Base-by-base conservation (phyloP, 2,888 invertebrate species). In the Priocnemis perturbator region DNA sequence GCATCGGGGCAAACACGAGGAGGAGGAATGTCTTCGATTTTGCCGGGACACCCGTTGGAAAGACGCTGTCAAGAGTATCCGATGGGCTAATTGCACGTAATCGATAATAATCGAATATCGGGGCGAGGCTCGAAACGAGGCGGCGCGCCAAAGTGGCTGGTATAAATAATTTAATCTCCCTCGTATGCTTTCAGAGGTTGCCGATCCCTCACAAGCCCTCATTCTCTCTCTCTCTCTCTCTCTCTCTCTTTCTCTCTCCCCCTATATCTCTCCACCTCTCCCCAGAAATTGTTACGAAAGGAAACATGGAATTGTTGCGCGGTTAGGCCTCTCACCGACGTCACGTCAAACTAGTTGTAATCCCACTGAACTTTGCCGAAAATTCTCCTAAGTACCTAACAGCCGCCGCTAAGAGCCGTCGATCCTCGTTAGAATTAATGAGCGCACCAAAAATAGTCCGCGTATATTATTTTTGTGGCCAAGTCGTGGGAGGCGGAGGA, bases 81-180 rank as follows among this genome's bases (percentile, higher is more conserved):
- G 17, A 50, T 14, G 17, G 50, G 17, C 65, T 79, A 81, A 82
- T 79, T 69, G 77, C 73, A 56, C 69, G 72, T 75, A 76, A 82
- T 82, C 81, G 81, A 77, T 82, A 76, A 79, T 81, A 78, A 83
- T 83, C 70, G 76, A 79, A 77, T 77, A 62, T 62, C 69, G 64
- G 61, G 70, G 62, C 72, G 47, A 48, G 59, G 64, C 68, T 69
- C 55, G 71, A 69, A 75, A 74, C 73, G 58, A 71, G 60, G 67
- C 71, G 67, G 73, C 64, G 64, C 70, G 72, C 77, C 72, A 74
- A 81, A 81, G 77, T 76, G 73, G 65, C 52, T 65, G 76, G 59
- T 81, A 82, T 81, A 83, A 82, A 81, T 82, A 82, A 79, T 82
- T 81, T 69, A 76, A 79, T 81, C 71, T 74, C 63, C 67, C 59